Base-by-base conservation (phyloP, 2,113 vertebrate genomes). In the Aphyosemion australe region DNA sequence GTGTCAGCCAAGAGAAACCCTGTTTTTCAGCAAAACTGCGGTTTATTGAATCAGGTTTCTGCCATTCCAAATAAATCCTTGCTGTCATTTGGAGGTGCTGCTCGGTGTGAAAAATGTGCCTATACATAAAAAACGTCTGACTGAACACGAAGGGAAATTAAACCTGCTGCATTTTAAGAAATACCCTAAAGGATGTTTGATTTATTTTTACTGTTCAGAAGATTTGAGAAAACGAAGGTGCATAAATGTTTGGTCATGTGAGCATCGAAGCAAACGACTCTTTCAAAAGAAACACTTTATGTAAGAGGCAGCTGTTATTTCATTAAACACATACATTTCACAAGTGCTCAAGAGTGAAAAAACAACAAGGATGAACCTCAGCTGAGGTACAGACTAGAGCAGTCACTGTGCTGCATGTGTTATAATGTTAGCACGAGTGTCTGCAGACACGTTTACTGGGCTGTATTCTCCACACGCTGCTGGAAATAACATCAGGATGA, bases 1-100 rank as follows among this genome's bases (percentile, higher is more conserved):
- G 72, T 61, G 62, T 76, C 75, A 79, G 66, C 49, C 51, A 72
- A 70, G 66, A 65, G 52, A 81, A 82, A 83, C 20, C 20, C 18
- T 52, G 56, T 59, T 65, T 75, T 55, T 34, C 65, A 64, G 42
- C 49, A 18, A 83, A 69, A 80, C 65, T 62, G 74, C 76, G 78
- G 39, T 31, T 72, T 31, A 61, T 26, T 57, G 60, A 68, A 50
- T 68, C 13, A 8, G 20, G 19, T 46, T 61, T 57, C 75, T 63
- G 50, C 59, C 41, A 55, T 64, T 1, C 49, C 18, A 69, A 55
- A 84, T 78, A 78, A 69, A 80, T 85, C 80, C 54, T 18, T 52
- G 61, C 42, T 63, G 65, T 78, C 76, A 68, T 66, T 85, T 12
- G 31, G 48, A 15, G 65, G 49, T 45, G 64, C 71, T 45, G 64